Evolutionary conservation across 2,888 invertebrate species (phyloP), one percentile per base, ranked within the genome.

Genomic region (Axea sp.): DNA sequence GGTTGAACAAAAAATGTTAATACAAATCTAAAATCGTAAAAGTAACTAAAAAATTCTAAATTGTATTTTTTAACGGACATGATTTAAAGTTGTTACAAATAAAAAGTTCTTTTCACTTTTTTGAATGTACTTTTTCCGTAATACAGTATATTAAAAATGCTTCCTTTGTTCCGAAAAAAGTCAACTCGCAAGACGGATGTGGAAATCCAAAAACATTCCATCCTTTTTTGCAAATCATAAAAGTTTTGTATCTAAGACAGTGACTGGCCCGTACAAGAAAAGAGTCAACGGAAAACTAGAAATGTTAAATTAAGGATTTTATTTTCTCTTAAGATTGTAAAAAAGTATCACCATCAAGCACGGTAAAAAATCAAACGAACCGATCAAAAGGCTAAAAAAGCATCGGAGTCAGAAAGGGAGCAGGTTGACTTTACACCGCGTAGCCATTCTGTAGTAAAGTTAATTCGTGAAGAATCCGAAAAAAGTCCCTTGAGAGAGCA

Each of bases 371-470:
- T 62, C 73, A 73, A 57, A 68, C 65, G 57, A 53, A 64, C 30
- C 31, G 45, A 49, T 39, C 49, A 51, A 24, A 19, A 47, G 49
- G 30, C 49, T 62, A 69, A 73, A 76, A 73, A 67, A n/a, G 43
- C 43, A 47, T 28, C 24, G 35, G 55, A 67, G 72, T 67, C 31
- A 28, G 64, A 45, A 45, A 76, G 73, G 68, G 73, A 76, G 79
- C 80, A 76, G 80, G 83, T 86, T 85, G 82, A 85, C 84, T 84
- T 82, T 77, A 82, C 76, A 81, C 83, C 84, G 76, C 83, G 83
- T 84, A 49, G 51, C 51, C 57, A 51, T 35, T 49, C 31, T 76
- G 77, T 77, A 77, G 79, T 84, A 82, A 84, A 85, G 83, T 83
- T 83, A 85, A 86, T 84, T 82, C 76, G 75, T 43, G 35, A 74